These are phyloP conservation scores for Drosophila aldrichi DNA, from an alignment of 2,888 invertebrate species.

Conservation along the genomic window DNA sequence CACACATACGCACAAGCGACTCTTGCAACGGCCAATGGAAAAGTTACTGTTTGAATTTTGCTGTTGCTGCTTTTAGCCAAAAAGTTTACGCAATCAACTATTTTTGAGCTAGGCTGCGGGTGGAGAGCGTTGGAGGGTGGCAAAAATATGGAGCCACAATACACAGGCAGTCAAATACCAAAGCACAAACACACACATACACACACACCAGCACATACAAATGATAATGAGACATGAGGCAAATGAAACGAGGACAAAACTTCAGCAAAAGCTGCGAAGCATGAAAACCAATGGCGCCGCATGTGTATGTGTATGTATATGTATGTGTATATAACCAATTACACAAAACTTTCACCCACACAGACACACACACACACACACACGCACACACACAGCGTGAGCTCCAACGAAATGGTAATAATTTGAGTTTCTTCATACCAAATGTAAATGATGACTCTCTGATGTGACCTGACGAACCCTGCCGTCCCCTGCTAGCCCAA, in stretches of 20 bases:
- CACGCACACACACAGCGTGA: constrained; percentile 1
- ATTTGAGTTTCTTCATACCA: constrained; percentile 55
- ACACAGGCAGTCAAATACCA: constrained; percentile 12
- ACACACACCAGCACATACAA: background rate
- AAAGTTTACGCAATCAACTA: constrained; percentile 73
- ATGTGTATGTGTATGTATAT: constrained; percentile 1
- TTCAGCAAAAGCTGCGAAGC: constrained; percentile 56
- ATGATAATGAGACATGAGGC: constrained; percentile 43
- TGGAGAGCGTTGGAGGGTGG: background rate
- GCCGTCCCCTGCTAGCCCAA: no score
- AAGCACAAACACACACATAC: constrained; percentile 9
- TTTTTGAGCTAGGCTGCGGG: constrained; percentile 31
- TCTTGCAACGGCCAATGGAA: constrained; percentile 33
- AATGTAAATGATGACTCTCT: constrained; percentile 57
- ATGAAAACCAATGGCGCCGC: constrained; percentile 66
- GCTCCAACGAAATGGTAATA: constrained; percentile 36
- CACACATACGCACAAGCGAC: constrained; percentile 21
- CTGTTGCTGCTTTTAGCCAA: constrained; percentile 52
- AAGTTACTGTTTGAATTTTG: constrained; percentile 51
- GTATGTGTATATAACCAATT: constrained; percentile 30
- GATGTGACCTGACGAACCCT: constrained; percentile 39
- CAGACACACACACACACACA: background rate
- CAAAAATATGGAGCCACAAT: constrained; percentile 44
- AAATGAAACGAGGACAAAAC: constrained; percentile 64
- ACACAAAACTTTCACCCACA: constrained; percentile 29